Percentiles rank a stretch among this genome's conserved stretches.
phyloP scores from a whole-genome alignment of 2,113 vertebrate species.

The Etheostoma spectabile region DNA sequence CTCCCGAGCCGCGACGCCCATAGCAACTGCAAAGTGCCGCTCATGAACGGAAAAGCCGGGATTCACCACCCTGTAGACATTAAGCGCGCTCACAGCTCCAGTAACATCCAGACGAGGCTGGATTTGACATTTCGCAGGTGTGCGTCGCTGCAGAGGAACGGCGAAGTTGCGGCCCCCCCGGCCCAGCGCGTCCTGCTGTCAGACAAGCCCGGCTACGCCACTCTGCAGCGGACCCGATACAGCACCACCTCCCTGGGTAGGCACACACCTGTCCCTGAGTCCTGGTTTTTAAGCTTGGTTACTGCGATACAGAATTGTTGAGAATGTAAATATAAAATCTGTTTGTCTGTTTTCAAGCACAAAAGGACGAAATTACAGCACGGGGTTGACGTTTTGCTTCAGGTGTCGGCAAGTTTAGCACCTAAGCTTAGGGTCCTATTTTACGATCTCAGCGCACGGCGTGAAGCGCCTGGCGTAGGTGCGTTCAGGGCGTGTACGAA shows the following conservation, averaged over 20 bases:
- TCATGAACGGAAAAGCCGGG: conserved; percentile 59
- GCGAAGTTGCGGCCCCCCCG: conserved; percentile 36
- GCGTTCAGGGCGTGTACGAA: too few relatives aligned
- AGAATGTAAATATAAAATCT: too few relatives aligned
- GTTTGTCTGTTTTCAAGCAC: neutral
- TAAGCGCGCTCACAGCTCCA: conserved; percentile 86
- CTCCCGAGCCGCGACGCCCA: conserved; percentile 41
- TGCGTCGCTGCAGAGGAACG: conserved; percentile 84
- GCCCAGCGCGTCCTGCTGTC: conserved; percentile 59
- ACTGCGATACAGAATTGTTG: neutral
- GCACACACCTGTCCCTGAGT: conserved; percentile 80
- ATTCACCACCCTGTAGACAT: conserved; percentile 69
- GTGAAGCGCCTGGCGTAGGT: too few relatives aligned
- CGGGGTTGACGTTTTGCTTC: neutral
- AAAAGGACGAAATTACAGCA: neutral
- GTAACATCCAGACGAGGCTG: conserved; percentile 83
- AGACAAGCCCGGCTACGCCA: conserved; percentile 73
- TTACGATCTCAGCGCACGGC: too few relatives aligned
- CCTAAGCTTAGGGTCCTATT: neutral
- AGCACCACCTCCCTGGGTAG: conserved; percentile 84
- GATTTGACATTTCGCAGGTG: conserved; percentile 76
- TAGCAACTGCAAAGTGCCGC: conserved; percentile 52
- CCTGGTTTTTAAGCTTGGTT: conserved; percentile 77
- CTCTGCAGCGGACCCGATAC: conserved; percentile 85
- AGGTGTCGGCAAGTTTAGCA: neutral